Evolutionary conservation across 2,797 vertebrate genomes (phyloP).

Genomic region (Rallus crepitans): DNA sequence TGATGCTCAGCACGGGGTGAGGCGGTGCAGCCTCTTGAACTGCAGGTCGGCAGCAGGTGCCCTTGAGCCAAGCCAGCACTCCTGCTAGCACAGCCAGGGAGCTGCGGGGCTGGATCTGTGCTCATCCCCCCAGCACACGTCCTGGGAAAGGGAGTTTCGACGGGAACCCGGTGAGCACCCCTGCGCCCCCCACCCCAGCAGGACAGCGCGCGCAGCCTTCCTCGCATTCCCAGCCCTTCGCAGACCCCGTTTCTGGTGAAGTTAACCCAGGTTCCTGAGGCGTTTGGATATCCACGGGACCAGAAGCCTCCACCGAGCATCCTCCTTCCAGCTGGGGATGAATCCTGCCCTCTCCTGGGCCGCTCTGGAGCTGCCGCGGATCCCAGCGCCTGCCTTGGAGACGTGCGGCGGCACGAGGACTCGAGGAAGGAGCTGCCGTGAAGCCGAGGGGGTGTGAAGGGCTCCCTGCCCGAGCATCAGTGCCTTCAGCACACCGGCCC

Average conservation of each 20-base stretch:
- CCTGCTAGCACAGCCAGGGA: neutral
- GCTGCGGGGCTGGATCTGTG: neutral
- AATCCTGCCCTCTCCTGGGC: neutral
- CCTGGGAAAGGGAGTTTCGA: neutral
- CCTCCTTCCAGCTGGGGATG: neutral
- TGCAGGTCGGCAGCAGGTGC: neutral
- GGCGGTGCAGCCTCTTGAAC: neutral
- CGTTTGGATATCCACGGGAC: too few species aligned
- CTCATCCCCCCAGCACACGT: neutral
- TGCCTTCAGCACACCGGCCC: neutral
- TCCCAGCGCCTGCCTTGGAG: neutral
- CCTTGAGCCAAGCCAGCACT: neutral
- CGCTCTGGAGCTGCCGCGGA: neutral
- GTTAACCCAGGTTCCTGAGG: neutral
- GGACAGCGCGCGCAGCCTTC: neutral
- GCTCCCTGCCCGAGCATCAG: neutral
- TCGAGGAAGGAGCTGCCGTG: neutral
- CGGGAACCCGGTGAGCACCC: neutral
- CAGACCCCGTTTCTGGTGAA: neutral
- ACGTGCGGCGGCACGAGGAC: too few species aligned
- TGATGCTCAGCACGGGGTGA: neutral
- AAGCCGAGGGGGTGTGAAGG: neutral
- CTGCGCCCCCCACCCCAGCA: neutral
- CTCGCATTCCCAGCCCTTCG: neutral
- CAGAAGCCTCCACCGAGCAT: neutral